A percentile compares a stretch with the other conserved stretches of the same genome.
These are phyloP conservation scores for Lophotriccus pileatus DNA, from an alignment of 2,797 vertebrate species.

Conservation along the genomic window DNA sequence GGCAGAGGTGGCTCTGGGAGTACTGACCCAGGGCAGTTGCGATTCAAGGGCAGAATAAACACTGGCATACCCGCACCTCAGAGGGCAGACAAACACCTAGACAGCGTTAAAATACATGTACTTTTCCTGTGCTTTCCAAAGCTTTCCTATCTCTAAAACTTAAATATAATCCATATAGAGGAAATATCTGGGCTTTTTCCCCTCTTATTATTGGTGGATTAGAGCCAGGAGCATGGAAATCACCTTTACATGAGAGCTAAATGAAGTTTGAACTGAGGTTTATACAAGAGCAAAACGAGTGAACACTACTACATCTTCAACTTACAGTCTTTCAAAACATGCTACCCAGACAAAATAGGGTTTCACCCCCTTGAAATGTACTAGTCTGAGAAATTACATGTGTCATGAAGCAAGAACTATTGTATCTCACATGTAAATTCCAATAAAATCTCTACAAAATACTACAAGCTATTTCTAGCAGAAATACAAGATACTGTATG, in stretches of 20 bases:
- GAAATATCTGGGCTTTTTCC: not conserved
- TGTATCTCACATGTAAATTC: not conserved
- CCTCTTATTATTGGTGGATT: not conserved
- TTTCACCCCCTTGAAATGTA: not conserved
- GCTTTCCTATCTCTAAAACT: not conserved
- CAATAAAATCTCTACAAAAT: not conserved
- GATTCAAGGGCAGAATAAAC: not conserved
- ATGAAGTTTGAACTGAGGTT: not conserved
- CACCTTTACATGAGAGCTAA: not conserved
- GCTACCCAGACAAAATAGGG: not conserved
- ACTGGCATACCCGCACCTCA: too few species aligned
- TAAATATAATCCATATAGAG: not conserved
- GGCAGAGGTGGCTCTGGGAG: not conserved
- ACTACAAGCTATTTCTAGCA: not conserved
- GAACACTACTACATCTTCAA: not conserved
- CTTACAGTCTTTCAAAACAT: not conserved
- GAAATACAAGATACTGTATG: not conserved
- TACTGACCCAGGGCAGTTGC: accelerated
- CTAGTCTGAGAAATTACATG: not conserved
- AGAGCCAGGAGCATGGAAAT: not conserved
- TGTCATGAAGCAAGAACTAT: accelerated
- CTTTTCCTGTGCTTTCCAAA: not conserved
- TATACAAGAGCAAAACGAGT: not conserved
- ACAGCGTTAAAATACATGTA: accelerated
- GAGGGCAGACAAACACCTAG: not conserved